Base-by-base conservation (phyloP, 2,797 vertebrate genomes). In the Coluber constrictor region DNA sequence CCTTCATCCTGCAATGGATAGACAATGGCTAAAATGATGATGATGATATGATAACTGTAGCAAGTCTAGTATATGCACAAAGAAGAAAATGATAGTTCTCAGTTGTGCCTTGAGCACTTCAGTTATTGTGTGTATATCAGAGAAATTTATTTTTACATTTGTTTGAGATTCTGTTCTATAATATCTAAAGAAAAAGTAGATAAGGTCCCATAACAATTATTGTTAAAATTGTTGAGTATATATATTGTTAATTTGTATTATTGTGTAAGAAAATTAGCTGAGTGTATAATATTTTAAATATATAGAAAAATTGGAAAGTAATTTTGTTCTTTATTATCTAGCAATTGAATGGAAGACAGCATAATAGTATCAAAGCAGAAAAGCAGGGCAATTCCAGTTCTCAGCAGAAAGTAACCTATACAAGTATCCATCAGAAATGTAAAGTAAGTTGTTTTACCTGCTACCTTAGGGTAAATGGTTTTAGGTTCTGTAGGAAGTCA, bases 301-400 rank as follows among this genome's bases (percentile, higher is more conserved):
- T 29, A 83, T 91, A 55, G 91, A 70, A 8, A 88, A 51, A 2
- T 29, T 93, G 1, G 88, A 87, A 88, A 12, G 25, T 43, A 27
- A 61, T 13, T 60, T 43, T 43, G 56, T 88, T 90, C 43, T 88
- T 60, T 88, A 90, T 92, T 2, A 95, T 95, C 94, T 96, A 97
- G 97, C 95, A 98, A 94, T 97, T 98, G 92, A 98, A 98, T 97
- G 98, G 98, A 97, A 98, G 98, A 95, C 98, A 98, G 0, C 95
- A 96, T 29, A 97, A 95, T 66, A 97, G 90, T 96, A 96, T 96
- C 96, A 98, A 97, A 97, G 95, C 96, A 13, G 97, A 98, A 90
- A 96, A 97, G 95, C 98, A 98, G 95, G 98, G 97, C 94, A 98
- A 96, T 96, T 98, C 96, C 94, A 97, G 95, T 96, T 98, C 97